Base-by-base conservation (phyloP, 2,888 invertebrate species). In the Podabrus alpinus region DNA sequence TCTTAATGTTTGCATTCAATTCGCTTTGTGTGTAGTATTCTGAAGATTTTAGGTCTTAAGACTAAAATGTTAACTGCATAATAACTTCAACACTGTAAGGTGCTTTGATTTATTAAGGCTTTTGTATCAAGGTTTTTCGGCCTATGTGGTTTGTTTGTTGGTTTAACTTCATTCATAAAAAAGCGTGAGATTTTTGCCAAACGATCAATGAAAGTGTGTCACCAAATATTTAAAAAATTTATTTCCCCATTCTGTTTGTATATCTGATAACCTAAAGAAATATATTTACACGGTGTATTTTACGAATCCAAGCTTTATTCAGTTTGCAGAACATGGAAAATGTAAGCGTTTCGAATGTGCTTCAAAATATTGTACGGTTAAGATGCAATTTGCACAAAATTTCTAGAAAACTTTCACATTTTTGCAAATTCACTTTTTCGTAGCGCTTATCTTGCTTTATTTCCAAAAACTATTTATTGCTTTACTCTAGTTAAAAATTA, bases 61-160 rank as follows among this genome's bases (percentile, higher is more conserved):
- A 73, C 75, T 61, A 72, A 74, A 75, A 73, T 66, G 71, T 74
- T 77, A 76, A 76, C 59, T 60, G 72, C 66, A 79, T 79, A 75
- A 79, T 78, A 68, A 77, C 77, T 72, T 79, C 78, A 78, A 78
- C 77, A 75, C 78, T 76, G 68, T 59, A 24, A 71, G 69, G 62
- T 68, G 24, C 60, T 29, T 77, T 79, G 79, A 79, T 79, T 79
- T 79, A 79, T 79, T 72, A 76, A 21, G 69, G 69, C 75, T 74
- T 73, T 78, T 78, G 78, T 77, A 70, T 69, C 68, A 17, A 72
- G 71, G 61, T 78, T 74, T 75, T 76, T 74, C 77, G 69, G 77
- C 72, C 71, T 72, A 79, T 79, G 79, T 75, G 79, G 79, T 76
- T 72, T 79, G 79, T 79, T 73, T 66, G 70, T 73, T 69, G 76